Conservation (phyloP, 2,888 invertebrate genomes). For the Carpatolechia fugitivella region DNA sequence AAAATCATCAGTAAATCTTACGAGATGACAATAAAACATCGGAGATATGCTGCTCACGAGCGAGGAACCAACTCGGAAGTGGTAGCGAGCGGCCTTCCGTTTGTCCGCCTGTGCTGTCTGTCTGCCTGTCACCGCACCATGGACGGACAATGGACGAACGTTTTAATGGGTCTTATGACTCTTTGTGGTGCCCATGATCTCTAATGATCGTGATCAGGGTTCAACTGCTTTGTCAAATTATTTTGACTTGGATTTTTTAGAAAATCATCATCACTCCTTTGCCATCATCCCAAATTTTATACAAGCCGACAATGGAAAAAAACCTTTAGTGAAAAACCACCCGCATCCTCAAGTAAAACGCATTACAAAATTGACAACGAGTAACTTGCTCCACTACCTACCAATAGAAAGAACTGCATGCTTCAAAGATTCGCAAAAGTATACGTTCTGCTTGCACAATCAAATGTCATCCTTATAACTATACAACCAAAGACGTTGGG, state of each 20-base stretch:
- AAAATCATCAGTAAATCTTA: neutral
- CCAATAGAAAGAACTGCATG: slow-evolving; percentile 15
- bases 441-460: slow-evolving; percentile 11
- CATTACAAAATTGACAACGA: too few relatives aligned
- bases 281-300: too few relatives aligned
- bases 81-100: slow-evolving; percentile 5
- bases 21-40: neutral
- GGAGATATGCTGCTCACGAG: slow-evolving; percentile 5
- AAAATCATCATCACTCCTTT: too few relatives aligned
- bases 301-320: too few relatives aligned
- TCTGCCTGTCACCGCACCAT: slow-evolving; percentile 1
- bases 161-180: neutral
- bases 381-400: neutral
- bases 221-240: too few relatives aligned
- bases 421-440: slow-evolving; percentile 8
- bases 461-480: neutral
- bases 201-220: neutral
- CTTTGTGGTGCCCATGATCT: neutral
- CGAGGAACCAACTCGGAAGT: slow-evolving; percentile 7
- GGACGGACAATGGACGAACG: slow-evolving; percentile 3
- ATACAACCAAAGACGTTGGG: neutral
- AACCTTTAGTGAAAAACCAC: too few relatives aligned
- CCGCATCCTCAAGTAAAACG: too few relatives aligned
- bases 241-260: too few relatives aligned
- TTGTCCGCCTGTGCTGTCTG: slow-evolving; percentile 1